Conservation (phyloP, 2,888 invertebrate species). For the Acrobasis consociella region DNA sequence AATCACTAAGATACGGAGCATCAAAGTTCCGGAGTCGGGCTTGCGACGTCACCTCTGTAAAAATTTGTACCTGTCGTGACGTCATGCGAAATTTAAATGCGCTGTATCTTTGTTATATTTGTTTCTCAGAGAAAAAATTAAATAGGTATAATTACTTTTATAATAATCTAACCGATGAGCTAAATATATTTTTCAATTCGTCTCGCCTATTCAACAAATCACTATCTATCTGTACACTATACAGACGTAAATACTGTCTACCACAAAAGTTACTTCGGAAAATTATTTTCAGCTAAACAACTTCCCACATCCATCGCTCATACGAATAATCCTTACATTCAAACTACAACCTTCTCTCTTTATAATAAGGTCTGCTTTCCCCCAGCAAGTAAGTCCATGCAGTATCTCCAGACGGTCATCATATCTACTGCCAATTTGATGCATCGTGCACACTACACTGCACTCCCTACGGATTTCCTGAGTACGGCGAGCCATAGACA, state of each 20-base stretch:
- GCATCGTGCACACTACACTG: slow-evolving; percentile 41
- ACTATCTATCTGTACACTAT: no score
- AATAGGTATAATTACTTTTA: no score
- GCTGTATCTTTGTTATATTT: no score
- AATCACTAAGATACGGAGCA: no score
- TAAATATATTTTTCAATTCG: no score
- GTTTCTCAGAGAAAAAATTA: no score
- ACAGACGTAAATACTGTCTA: background rate
- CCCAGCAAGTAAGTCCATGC: background rate
- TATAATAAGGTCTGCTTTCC: background rate
- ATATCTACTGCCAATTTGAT: slow-evolving; percentile 42
- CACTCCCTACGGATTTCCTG: slow-evolving; percentile 51
- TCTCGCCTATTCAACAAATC: no score
- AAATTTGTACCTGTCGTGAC: no score
- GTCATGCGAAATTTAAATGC: no score
- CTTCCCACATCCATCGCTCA: slow-evolving; percentile 2
- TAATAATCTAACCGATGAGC: no score
- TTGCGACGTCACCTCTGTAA: no score
- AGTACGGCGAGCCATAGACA: background rate
- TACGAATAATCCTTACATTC: background rate
- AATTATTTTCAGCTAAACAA: slow-evolving; percentile 9
- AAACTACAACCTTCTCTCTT: background rate
- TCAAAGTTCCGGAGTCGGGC: no score
- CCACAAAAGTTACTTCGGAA: background rate
- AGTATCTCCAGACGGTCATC: slow-evolving; percentile 17